A percentile compares a stretch with the other conserved stretches of the same genome.
Evolutionary conservation across 1,140 invertebrate species (phyloP).

Genomic region (Drosophila lacertosa): DNA sequence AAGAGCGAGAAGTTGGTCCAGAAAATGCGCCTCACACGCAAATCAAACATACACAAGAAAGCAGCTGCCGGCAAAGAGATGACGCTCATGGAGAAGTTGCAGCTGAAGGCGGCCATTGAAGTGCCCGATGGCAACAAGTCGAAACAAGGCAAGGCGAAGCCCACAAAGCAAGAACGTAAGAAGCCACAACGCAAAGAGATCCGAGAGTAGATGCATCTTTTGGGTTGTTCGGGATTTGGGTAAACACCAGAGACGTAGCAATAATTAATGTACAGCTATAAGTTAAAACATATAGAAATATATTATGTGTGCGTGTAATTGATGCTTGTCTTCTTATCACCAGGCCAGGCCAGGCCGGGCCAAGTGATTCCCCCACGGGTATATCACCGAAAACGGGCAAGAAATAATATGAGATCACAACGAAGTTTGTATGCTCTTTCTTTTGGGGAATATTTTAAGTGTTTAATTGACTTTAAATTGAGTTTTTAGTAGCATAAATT

Average conservation of each 20-base stretch:
- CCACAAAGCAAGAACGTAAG: background rate
- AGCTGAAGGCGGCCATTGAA: constrained; percentile 44
- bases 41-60: constrained; percentile 38
- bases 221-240: background rate
- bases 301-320: constrained; percentile 14
- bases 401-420: background rate
- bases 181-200: constrained; percentile 36
- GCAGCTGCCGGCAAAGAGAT: background rate
- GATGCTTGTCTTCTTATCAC: constrained; percentile 50
- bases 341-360: no score
- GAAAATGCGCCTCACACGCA: constrained; percentile 43
- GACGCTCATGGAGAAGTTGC: constrained; percentile 76
- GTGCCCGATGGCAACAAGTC: background rate
- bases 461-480: no score
- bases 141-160: background rate
- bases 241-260: background rate
- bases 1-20: constrained; percentile 79
- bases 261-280: constrained; percentile 1
- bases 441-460: no score
- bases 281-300: constrained; percentile 21
- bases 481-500: no score
- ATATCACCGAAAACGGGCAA: constrained; percentile 40
- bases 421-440: background rate
- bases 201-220: constrained; percentile 19
- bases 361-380: constrained; percentile 59